Base-by-base conservation (phyloP, 1,140 invertebrate genomes). In the Atopsyche davidsoni region DNA sequence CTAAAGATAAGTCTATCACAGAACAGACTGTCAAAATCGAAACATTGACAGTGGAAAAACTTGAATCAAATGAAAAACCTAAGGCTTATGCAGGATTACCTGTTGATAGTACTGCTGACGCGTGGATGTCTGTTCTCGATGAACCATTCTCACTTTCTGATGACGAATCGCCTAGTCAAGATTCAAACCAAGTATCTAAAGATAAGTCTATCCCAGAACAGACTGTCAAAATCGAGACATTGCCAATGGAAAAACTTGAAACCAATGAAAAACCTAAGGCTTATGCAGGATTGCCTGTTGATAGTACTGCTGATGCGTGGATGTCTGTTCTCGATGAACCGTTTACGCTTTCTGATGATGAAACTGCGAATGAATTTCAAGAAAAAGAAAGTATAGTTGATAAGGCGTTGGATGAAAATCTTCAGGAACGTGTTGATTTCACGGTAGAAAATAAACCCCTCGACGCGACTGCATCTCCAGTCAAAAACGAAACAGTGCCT, bases 291-390 rank as follows among this genome's bases (percentile, higher is more conserved):
- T 59, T 72, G 25, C 68, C 71, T 31, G 64, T 75, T 23, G 70
- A 78, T 47, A 64, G 69, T 47, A 66, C 72, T 4, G 65, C 66
- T 18, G 70, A 69, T 46, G 57, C 66, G 10, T 78, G 73, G 67
- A 69, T 78, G 61, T 63, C 67, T 61, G 66, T 75, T 41, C 50
- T 78, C 34, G 75, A 79, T 54, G 70, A 76, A 55, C 67, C 73
- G 38, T 71, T 77, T 46, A 17, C 53, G 58, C 60, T 7, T 69
- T 66, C 65, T 11, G 65, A 69, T 34, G 68, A 72, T 7, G 63
- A 67, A 54, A n/a, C n/a, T n/a, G n/a, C n/a, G n/a, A n/a, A n/a
- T n/a, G n/a, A n/a, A n/a, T n/a, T n/a, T n/a, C n/a, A n/a, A n/a
- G n/a, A n/a, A n/a, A n/a, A n/a, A n/a, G n/a, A n/a, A n/a, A n/a